Evolutionary conservation across 1,140 invertebrate species (phyloP).

Genomic region (Habropoda laboriosa): DNA sequence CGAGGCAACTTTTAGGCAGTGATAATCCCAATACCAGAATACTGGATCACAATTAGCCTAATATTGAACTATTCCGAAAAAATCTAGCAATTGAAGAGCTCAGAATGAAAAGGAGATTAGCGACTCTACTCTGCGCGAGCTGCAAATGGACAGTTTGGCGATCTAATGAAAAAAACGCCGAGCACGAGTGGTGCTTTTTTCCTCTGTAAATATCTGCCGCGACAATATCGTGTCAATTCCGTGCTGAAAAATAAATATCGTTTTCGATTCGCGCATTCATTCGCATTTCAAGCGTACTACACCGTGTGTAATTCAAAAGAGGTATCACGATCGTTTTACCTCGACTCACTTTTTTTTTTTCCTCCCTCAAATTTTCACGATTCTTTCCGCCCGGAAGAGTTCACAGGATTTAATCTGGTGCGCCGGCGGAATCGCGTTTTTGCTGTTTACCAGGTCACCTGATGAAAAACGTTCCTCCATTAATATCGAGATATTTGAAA

Average conservation of each 20-base stretch:
- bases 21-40: too few relatives aligned
- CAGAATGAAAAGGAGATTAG: too few relatives aligned
- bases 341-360: background rate
- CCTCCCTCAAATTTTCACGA: slow-evolving; percentile 1
- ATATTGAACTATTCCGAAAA: too few relatives aligned
- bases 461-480: background rate
- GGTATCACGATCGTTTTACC: slow-evolving; percentile 10
- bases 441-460: background rate
- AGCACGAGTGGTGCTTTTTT: background rate
- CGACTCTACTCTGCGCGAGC: too few relatives aligned
- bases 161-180: too few relatives aligned
- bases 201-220: background rate
- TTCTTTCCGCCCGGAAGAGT: background rate
- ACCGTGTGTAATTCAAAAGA: slow-evolving; percentile 11
- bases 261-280: slow-evolving; percentile 8
- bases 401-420: too few relatives aligned
- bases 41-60: too few relatives aligned
- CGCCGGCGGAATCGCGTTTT: background rate
- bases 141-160: too few relatives aligned
- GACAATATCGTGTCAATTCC: slow-evolving; percentile 12
- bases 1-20: too few relatives aligned
- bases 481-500: too few relatives aligned
- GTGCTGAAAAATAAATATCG: slow-evolving; percentile 29
- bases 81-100: too few relatives aligned
- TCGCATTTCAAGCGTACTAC: slow-evolving; percentile 12